Evolutionary conservation across 2,888 invertebrate genomes (phyloP), one percentile per base, ranked within the genome.

Genomic region (Dynastes hyllus): DNA sequence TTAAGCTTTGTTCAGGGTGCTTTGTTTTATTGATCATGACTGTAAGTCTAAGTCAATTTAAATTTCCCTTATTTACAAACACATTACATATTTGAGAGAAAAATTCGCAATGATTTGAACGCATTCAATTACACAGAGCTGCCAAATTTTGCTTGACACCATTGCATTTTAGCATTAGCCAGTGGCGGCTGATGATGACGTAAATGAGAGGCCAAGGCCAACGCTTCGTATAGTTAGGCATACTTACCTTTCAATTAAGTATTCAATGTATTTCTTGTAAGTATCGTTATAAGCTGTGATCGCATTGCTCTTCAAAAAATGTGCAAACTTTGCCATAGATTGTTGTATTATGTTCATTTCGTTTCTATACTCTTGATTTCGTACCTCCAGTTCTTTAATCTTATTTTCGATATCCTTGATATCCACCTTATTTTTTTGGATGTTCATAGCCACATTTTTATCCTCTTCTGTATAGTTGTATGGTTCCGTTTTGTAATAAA

Each of bases 241-340:
- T 40, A 45, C 45, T 8, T 83, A 87, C 87, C 84, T 83, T 27
- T 82, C 80, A 29, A 88, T 87, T 50, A 87, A 81, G 81, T 87
- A 86, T 58, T 86, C 82, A 40, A 88, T 84, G 58, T 87, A 88
- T 50, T 82, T 83, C 66, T 84, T 83, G 78, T 87, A 88, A 4
- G 85, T 82, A 82, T 88, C 88, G 80, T 85, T 88, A 76, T 85
- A 86, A 0, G 86, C 83, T 1, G 86, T 83, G 32, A 88, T 86
- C 0, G 87, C 87, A 81, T 87, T 87, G 22, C 84, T 83, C 75
- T 85, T 84, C 51, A 88, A 81, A 80, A 87, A 88, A 83, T 86
- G 84, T 0, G 87, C 86, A 82, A 88, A 88, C 73, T 84, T 85
- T 2, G 88, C 87, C 69, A 86, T 85, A 32, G 82, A 80, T 76